These are phyloP conservation scores for Portevinia maculata DNA, from an alignment of 2,888 invertebrate genomes.

Conservation along the genomic window DNA sequence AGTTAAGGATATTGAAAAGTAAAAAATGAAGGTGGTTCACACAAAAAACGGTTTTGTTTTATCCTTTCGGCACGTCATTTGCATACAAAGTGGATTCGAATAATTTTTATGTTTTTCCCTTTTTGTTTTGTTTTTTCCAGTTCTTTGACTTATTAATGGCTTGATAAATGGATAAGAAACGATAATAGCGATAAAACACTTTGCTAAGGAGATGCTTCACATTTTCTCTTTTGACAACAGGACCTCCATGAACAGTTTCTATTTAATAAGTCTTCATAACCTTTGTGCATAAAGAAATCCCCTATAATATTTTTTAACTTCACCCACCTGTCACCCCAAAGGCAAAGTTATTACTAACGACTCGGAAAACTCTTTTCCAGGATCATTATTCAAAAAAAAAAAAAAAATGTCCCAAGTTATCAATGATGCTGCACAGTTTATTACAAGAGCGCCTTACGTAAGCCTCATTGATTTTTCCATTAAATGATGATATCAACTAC, in stretches of 20 bases:
- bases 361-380: slow-evolving; percentile 40
- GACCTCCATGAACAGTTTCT: background rate
- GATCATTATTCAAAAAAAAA: slow-evolving; percentile 52
- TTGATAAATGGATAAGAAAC: slow-evolving; percentile 66
- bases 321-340: slow-evolving; percentile 37
- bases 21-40: slow-evolving; percentile 21
- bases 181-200: slow-evolving; percentile 58
- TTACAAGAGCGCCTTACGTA: slow-evolving; percentile 38
- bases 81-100: slow-evolving; percentile 74
- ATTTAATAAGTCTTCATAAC: background rate
- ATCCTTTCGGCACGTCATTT: slow-evolving; percentile 74
- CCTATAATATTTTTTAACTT: background rate
- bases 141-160: slow-evolving; percentile 70
- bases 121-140: slow-evolving; percentile 14
- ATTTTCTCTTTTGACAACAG: background rate
- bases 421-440: slow-evolving; percentile 58
- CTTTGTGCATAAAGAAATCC: background rate
- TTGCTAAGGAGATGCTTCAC: background rate
- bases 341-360: slow-evolving; percentile 45
- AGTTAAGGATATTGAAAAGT: slow-evolving; percentile 26
- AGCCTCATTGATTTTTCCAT: slow-evolving; percentile 74
- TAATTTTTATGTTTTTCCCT: slow-evolving; percentile 62
- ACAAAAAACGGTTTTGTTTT: slow-evolving; percentile 61
- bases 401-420: slow-evolving; percentile 44
- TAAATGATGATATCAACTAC: slow-evolving; percentile 64